These are phyloP conservation scores for Psittacus erithacus DNA, from an alignment of 2,113 vertebrate genomes.

Conservation along the genomic window DNA sequence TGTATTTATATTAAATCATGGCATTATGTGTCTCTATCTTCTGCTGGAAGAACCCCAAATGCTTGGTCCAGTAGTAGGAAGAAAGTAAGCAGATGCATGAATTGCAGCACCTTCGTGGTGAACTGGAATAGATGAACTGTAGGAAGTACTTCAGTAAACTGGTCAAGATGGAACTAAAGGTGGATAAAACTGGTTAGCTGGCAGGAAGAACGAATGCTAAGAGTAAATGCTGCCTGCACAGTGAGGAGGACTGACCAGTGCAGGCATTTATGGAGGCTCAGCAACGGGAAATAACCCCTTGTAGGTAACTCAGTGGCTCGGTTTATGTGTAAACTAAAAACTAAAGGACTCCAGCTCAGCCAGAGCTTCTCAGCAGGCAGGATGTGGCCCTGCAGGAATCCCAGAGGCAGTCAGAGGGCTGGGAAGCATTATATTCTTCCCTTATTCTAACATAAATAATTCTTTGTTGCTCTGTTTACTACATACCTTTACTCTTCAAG, in stretches of 20 bases:
- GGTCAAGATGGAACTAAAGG: neutral
- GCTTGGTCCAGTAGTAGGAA: neutral
- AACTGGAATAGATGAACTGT: neutral
- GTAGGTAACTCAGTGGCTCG: neutral
- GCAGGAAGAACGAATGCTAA: fast-evolving
- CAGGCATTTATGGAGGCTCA: neutral
- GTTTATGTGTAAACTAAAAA: neutral
- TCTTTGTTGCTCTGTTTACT: neutral
- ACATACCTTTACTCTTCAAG: neutral
- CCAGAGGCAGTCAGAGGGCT: neutral
- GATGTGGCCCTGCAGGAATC: neutral
- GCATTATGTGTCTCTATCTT: neutral
- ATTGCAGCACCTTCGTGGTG: neutral
- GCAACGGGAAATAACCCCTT: neutral
- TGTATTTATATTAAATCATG: neutral
- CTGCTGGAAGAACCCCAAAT: neutral
- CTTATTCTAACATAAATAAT: neutral
- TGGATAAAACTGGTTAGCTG: neutral
- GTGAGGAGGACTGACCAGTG: fast-evolving
- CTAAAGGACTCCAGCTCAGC: neutral
- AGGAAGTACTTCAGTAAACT: neutral
- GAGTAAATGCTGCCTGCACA: neutral
- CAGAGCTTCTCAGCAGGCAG: neutral
- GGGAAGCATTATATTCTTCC: neutral
- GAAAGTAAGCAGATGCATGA: neutral